phyloP scores from a whole-genome alignment of 1,140 invertebrate genomes.

The Heliconius melpomene region DNA sequence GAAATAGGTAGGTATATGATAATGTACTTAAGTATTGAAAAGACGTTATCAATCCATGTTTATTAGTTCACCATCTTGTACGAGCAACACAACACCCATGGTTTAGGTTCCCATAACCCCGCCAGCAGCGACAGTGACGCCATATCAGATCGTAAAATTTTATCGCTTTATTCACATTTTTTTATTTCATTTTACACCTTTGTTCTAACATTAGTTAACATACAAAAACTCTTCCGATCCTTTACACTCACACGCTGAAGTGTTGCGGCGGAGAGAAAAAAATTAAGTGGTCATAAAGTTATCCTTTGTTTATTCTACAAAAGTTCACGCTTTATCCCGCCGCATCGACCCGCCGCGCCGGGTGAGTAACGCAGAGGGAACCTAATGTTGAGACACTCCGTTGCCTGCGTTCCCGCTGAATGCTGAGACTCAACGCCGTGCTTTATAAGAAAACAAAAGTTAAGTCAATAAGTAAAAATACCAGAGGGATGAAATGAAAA shows the following conservation, averaged over 20 bases:
- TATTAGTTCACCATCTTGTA: background rate
- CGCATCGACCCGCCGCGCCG: no score
- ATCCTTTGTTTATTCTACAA: constrained; percentile 21
- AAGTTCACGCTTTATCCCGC: no score
- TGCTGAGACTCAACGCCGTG: no score
- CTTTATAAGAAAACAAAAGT: no score
- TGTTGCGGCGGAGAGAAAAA: constrained; percentile 22
- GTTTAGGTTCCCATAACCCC: constrained; percentile 50
- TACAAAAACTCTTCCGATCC: constrained; percentile 41
- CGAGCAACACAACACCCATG: constrained; percentile 21
- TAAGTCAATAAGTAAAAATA: no score
- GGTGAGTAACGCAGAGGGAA: no score
- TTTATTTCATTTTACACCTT: constrained; percentile 60
- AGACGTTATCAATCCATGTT: background rate
- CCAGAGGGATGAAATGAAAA: background rate
- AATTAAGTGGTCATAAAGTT: constrained; percentile 43
- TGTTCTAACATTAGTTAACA: constrained; percentile 51
- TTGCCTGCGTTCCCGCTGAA: no score
- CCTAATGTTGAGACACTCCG: no score
- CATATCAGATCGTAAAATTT: constrained; percentile 73
- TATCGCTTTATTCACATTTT: constrained; percentile 70
- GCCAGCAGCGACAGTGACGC: constrained; percentile 54
- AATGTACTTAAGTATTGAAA: no score
- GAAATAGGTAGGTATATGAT: background rate
- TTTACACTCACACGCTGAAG: constrained; percentile 21